Base-by-base conservation (phyloP, 1,140 invertebrate species). In the Platorchestia sp. region DNA sequence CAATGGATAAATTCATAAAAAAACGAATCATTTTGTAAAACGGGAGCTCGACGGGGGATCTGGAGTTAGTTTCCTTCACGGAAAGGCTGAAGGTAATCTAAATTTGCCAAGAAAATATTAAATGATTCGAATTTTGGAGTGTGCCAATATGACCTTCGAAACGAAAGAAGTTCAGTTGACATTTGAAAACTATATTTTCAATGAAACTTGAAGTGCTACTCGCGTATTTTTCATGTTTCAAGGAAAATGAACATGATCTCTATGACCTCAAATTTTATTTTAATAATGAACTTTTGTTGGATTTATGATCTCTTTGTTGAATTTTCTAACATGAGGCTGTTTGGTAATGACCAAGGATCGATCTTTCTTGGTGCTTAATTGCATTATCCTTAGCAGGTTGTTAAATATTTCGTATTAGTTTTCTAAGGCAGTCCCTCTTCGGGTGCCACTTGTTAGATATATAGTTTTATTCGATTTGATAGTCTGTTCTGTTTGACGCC, bases 1-100 rank as follows among this genome's bases (percentile, higher is more conserved):
- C 87, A 90, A 90, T 90, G 87, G 87, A 43, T 45, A 90, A 75
- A 75, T 75, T 27, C 59, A 75, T 27, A 75, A 75, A 75, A 75
- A 75, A 51, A 1, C 3, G 36, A 36, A 75, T 19, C 27, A 75
- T 75, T 75, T 75, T 22, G 36, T 22, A 75, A 75, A 75, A 75
- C 10, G 59, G 59, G 59, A 75, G 59, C 59, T 75, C 14, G 27
- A 27, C 27, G 27, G 59, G 14, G 59, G 59, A 36, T 10, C 27
- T 75, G 59, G 27, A 75, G 59, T 27, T 75, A 75, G 59, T 75
- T 75, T 75, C 59, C 59, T 75, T 75, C 59, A 75, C 59, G 59
- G 59, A 75, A 75, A 75, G 27, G 59, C 59, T 75, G 59, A 75
- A 36, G 27, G 7, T 36, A 36, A 75, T 75, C 59, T 22, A 10